Base-by-base conservation (phyloP, 2,888 invertebrate species). In the Ernsta delagoae region DNA sequence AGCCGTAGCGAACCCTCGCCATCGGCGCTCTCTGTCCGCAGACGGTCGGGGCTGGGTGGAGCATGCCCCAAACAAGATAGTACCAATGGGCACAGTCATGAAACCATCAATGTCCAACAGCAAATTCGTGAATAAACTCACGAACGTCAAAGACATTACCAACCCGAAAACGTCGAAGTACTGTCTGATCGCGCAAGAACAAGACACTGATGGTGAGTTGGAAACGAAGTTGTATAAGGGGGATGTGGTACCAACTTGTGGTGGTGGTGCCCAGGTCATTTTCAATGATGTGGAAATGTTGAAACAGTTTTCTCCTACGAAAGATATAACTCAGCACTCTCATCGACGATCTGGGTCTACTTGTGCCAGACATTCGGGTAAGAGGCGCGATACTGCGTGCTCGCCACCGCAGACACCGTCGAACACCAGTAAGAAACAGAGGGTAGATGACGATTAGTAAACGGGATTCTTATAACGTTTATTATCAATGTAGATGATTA, bases 221-320 rank as follows among this genome's bases (percentile, higher is more conserved):
- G 98, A 98, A 86, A 99, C 99, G 0, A 97, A 97, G 79, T 84
- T 99, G 12, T 98, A 97, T 83, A 99, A 98, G 95, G 99, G 97
- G 11, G 98, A 99, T 84, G 97, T 99, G 3, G 95, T 99, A 2
- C 98, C 98, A 0, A 99, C 99, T 0, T 96, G 96, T 70, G 97
- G 98, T 1, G 99, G 99, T 0, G 99, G 99, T 0, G 97, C 98
- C 0, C 98, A 99, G 81, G 97, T 99, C 0, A 96, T 99, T 36
- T 98, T 99, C 83, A 97, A 97, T 77, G 99, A 99, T 86, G 97
- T 99, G 0, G 99, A 99, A 85, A 96, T 96, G 82, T 85, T 99
- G 7, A 96, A 96, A 74, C 98, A 98, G 81, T 95, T 96, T 78
- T 97, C 97, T 0, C 98, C 98, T 0, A 95, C 94, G 0, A 74